A percentile compares a stretch with the other conserved stretches of the same genome.
Evolutionary conservation across 2,888 invertebrate species (phyloP).

Genomic region (Macrostomum cliftonense): DNA sequence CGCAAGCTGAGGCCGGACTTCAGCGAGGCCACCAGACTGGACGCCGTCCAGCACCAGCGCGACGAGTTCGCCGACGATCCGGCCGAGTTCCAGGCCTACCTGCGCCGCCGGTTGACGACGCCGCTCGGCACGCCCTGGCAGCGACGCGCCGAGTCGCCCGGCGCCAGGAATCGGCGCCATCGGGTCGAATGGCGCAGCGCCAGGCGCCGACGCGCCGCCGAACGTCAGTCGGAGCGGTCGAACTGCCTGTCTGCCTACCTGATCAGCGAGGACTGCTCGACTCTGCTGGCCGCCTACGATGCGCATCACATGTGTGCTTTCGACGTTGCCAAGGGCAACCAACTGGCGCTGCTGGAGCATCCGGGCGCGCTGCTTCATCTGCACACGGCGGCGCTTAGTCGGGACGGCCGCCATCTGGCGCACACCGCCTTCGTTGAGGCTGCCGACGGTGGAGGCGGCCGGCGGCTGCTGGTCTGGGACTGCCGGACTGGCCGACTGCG

Average conservation of each 20-base stretch:
- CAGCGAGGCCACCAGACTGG: no score
- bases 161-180: conserved; percentile 18
- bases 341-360: conserved; percentile 25
- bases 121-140: conserved; percentile 31
- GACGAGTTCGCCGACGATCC: not conserved
- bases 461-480: conserved; percentile 32
- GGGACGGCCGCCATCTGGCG: conserved; percentile 24
- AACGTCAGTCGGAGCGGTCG: not conserved
- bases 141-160: conserved; percentile 20
- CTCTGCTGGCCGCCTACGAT: conserved; percentile 29
- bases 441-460: not conserved
- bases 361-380: conserved; percentile 28
- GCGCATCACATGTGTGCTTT: conserved; percentile 33
- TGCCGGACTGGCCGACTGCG: conserved; percentile 22
- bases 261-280: conserved; percentile 16
- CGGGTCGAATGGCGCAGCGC: conserved; percentile 10
- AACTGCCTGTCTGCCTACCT: not conserved
- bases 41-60: conserved; percentile 14
- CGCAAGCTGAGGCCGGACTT: no score
- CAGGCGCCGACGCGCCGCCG: not conserved
- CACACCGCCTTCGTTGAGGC: conserved; percentile 30
- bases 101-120: conserved; percentile 15
- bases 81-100: not conserved
- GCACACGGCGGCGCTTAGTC: conserved; percentile 24
- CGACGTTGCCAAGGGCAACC: conserved; percentile 21